Conservation (phyloP, 1,140 invertebrate species). For the Vanessa tameamea region DNA sequence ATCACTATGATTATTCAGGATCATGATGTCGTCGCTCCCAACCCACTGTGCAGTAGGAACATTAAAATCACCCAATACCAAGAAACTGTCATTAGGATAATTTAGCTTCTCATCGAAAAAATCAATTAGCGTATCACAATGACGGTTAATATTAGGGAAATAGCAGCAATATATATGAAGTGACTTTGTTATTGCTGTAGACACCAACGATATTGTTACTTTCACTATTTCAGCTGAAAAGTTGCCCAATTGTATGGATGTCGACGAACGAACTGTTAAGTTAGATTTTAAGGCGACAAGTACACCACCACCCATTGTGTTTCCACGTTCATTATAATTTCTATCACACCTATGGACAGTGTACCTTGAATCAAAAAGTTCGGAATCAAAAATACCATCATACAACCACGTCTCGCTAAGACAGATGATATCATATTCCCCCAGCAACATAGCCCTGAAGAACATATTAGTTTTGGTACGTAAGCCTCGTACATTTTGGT, state of each 20-base stretch:
- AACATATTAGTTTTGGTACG: too few species aligned
- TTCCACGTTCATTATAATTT: too few species aligned
- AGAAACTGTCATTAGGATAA: conserved; percentile 8
- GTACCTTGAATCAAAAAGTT: too few species aligned
- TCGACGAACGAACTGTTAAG: too few species aligned
- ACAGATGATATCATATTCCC: too few species aligned
- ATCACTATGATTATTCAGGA: background rate
- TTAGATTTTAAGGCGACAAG: too few species aligned
- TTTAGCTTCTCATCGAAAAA: conserved; percentile 1
- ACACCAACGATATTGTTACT: too few species aligned
- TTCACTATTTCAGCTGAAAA: background rate
- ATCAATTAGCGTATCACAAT: background rate
- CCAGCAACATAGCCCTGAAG: too few species aligned
- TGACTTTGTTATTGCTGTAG: background rate
- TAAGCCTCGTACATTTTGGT: conserved; percentile 7
- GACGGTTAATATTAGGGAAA: background rate
- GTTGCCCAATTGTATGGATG: background rate
- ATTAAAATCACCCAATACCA: background rate
- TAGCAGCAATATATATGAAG: conserved; percentile 1
- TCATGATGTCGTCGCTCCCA: background rate
- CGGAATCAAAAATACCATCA: too few species aligned
- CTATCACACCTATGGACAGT: too few species aligned
- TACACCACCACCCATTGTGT: too few species aligned
- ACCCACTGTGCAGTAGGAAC: background rate
- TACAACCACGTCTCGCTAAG: too few species aligned